phyloP scores from a whole-genome alignment of 2,888 invertebrate genomes.

The Lamellibrachia columna region DNA sequence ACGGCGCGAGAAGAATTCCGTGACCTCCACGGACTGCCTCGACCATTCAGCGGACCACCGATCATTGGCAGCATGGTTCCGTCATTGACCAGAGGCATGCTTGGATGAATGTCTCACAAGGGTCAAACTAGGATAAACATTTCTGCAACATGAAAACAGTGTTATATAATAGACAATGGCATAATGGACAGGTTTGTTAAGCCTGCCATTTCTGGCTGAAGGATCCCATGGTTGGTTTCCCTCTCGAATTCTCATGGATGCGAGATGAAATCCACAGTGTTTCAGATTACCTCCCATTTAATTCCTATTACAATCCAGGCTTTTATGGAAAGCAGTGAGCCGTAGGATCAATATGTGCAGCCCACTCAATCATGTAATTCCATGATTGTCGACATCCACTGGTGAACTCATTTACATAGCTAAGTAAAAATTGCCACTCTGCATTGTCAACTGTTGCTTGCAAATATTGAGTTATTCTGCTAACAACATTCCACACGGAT shows the following conservation, averaged over 20 bases:
- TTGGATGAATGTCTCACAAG: not conserved
- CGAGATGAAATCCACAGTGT: too few relatives aligned
- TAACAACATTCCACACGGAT: not conserved
- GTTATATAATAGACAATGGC: not conserved
- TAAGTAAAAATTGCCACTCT: not conserved
- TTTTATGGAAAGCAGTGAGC: not conserved
- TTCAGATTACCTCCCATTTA: not conserved
- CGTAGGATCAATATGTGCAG: not conserved
- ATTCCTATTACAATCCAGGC: not conserved
- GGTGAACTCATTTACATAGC: not conserved
- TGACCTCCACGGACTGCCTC: not conserved
- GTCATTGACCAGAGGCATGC: not conserved
- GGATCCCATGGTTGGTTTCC: too few relatives aligned
- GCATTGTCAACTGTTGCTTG: not conserved
- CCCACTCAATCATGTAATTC: not conserved
- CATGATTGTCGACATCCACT: not conserved
- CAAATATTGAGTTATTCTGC: slow-evolving; percentile 5
- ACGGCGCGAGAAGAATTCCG: not conserved
- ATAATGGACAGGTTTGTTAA: too few relatives aligned
- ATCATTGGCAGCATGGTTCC: not conserved
- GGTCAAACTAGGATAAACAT: not conserved
- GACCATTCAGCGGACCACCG: not conserved
- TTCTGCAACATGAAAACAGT: not conserved
- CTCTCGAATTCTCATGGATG: too few relatives aligned
- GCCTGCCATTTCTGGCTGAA: too few relatives aligned